A percentile compares a stretch with the other conserved stretches of the same genome.
These are phyloP conservation scores for Eristalis pertinax DNA, from an alignment of 2,888 invertebrate genomes.

Conservation along the genomic window DNA sequence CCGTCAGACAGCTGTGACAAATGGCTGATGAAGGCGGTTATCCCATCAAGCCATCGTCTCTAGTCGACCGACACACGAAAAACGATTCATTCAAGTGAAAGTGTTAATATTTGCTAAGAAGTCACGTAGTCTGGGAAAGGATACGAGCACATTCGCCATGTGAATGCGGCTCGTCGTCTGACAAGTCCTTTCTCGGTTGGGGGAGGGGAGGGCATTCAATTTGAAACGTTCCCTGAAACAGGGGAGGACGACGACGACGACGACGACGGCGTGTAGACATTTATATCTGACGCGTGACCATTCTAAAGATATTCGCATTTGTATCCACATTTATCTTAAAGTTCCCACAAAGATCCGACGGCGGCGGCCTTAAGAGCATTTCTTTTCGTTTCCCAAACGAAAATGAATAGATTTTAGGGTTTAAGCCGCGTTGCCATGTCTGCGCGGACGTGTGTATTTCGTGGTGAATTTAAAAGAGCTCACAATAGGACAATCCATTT, in stretches of 20 bases:
- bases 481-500: constrained; percentile 28
- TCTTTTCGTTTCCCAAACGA: background rate
- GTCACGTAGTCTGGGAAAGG: constrained; percentile 44
- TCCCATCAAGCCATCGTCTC: constrained; percentile 13
- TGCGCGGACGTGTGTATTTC: background rate
- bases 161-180: constrained; percentile 14
- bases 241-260: background rate
- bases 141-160: background rate
- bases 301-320: constrained; percentile 26
- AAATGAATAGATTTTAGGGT: constrained; percentile 9
- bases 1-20: constrained; percentile 59
- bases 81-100: constrained; percentile 48
- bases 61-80: background rate
- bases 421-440: background rate
- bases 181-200: constrained; percentile 1
- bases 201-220: constrained; percentile 20
- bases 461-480: constrained; percentile 60
- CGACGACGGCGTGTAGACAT: background rate
- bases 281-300: constrained; percentile 44
- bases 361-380: background rate
- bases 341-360: background rate
- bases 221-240: background rate
- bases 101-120: constrained; percentile 57
- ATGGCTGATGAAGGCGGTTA: constrained; percentile 46
- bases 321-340: constrained; percentile 18